Conservation (phyloP, 2,113 vertebrate genomes). For the Thunnus maccoyii region DNA sequence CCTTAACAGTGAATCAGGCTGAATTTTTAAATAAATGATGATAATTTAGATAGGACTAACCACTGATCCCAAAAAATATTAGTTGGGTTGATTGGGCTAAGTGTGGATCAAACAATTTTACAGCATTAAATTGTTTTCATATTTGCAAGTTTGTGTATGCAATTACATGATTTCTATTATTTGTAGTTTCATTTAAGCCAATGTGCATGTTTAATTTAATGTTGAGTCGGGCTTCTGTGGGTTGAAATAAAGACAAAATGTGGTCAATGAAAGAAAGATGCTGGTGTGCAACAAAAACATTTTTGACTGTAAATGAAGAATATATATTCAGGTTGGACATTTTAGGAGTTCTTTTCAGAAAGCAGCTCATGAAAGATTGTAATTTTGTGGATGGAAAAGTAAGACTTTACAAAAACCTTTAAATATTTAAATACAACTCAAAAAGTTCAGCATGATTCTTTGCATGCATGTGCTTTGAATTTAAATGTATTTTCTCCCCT, state of each 20-base stretch:
- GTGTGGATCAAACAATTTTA: no score
- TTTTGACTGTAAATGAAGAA: neutral
- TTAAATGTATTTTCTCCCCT: neutral
- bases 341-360: slow-evolving; percentile 15
- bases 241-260: neutral
- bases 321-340: neutral
- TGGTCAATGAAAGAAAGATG: neutral
- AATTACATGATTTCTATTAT: neutral
- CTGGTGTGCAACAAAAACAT: neutral
- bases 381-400: neutral
- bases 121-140: no score
- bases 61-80: no score
- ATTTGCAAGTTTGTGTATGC: neutral
- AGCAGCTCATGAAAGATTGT: neutral
- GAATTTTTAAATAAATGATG: no score
- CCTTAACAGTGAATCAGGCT: no score
- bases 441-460: neutral
- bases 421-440: neutral
- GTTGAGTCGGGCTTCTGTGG: neutral
- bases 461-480: neutral
- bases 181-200: neutral
- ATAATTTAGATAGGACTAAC: no score
- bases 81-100: no score
- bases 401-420: neutral
- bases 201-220: neutral